Percentiles rank a stretch among this genome's conserved stretches.
Conservation (phyloP, 2,888 invertebrate species). For the Adineta ricciae region DNA sequence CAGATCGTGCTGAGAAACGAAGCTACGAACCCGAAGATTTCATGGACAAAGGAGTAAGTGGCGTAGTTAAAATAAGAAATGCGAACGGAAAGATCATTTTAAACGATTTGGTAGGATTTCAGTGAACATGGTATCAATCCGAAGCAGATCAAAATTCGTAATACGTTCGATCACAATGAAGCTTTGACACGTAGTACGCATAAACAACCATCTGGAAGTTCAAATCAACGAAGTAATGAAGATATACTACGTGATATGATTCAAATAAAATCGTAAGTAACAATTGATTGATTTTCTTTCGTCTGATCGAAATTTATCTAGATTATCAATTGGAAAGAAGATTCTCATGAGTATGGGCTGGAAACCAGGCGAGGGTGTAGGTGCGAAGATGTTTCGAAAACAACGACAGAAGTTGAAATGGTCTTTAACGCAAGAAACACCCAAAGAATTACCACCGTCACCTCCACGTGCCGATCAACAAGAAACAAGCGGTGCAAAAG, state of each 20-base stretch:
- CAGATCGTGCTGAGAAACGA: constrained; percentile 55
- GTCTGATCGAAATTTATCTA: constrained; percentile 15
- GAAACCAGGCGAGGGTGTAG: constrained; percentile 75
- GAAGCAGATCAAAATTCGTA: constrained; percentile 65
- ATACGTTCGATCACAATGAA: constrained; percentile 8
- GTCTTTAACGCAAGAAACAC: neutral
- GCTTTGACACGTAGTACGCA: neutral
- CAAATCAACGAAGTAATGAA: constrained; percentile 22
- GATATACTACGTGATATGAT: neutral
- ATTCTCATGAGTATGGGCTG: constrained; percentile 58
- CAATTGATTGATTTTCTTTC: neutral
- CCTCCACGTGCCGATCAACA: neutral
- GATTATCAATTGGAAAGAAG: constrained; percentile 24
- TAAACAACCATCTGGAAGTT: neutral
- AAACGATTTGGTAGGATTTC: constrained; percentile 58
- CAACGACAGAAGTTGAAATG: constrained; percentile 24
- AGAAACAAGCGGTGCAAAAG: constrained; percentile 36
- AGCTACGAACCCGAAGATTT: constrained; percentile 74
- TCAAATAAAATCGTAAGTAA: neutral
- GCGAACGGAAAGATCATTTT: neutral
- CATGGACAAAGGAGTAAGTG: constrained; percentile 79
- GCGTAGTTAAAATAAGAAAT: too few relatives aligned
- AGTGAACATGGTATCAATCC: constrained; percentile 91
- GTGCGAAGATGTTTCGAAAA: constrained; percentile 54
- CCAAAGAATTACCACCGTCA: constrained; percentile 28